A percentile compares a stretch with the other conserved stretches of the same genome.
These are phyloP conservation scores for Euproctis similis DNA, from an alignment of 2,888 invertebrate genomes.

Conservation along the genomic window DNA sequence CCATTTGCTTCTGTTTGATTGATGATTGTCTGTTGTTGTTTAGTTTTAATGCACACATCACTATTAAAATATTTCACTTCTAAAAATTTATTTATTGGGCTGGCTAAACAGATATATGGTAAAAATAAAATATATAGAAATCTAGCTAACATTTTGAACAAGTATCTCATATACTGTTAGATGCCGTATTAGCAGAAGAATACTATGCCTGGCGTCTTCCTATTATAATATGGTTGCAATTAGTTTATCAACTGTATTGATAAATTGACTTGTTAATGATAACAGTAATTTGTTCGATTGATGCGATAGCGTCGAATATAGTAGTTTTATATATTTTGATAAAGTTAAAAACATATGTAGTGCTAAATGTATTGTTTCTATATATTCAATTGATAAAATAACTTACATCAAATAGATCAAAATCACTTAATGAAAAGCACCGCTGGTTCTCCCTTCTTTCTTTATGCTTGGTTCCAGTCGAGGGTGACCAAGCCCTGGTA, in stretches of 20 bases:
- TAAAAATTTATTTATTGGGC: slow-evolving; percentile 6
- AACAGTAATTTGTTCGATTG: neutral
- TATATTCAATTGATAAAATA: too few species aligned
- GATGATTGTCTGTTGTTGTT: too few species aligned
- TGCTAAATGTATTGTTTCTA: too few species aligned
- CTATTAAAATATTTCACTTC: slow-evolving; percentile 2
- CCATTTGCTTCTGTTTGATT: neutral
- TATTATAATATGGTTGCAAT: slow-evolving; percentile 1
- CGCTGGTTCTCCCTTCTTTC: too few species aligned
- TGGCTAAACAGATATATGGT: slow-evolving; percentile 4
- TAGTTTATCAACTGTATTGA: slow-evolving; percentile 6
- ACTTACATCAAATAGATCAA: too few species aligned
- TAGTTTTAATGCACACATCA: slow-evolving; percentile 5
- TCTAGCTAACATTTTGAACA: slow-evolving; percentile 12
- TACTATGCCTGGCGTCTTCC: neutral
- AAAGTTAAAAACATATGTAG: too few species aligned
- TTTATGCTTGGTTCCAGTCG: too few species aligned
- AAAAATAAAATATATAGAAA: slow-evolving; percentile 6
- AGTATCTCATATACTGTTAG: neutral
- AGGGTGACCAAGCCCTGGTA: too few species aligned
- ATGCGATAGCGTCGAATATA: neutral
- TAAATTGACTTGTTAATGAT: slow-evolving; percentile 7
- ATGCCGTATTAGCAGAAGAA: too few species aligned
- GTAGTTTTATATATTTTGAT: too few species aligned
- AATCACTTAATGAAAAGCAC: too few species aligned